phyloP scores from a whole-genome alignment of 2,888 invertebrate species.

The Troides oblongomaculatus region DNA sequence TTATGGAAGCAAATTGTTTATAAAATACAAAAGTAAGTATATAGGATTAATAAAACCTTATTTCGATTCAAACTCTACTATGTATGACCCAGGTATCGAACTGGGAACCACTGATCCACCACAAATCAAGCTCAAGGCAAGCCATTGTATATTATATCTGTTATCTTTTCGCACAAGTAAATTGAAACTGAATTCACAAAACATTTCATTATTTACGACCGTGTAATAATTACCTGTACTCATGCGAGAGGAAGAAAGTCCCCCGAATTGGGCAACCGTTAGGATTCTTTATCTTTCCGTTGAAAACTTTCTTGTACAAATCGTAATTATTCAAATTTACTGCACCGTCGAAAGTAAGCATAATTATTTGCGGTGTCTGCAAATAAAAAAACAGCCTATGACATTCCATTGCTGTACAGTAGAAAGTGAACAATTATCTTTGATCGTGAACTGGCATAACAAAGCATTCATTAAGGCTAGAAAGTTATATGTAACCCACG shows the following conservation, averaged over 20 bases:
- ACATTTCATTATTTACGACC: neutral
- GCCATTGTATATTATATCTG: no score
- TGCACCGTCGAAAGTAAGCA: slow-evolving; percentile 95
- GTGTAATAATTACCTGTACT: slow-evolving; percentile 80
- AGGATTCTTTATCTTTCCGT: slow-evolving; percentile 89
- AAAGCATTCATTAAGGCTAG: slow-evolving; percentile 14
- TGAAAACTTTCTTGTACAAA: slow-evolving; percentile 91
- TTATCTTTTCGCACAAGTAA: no score
- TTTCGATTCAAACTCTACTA: no score
- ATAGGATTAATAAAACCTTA: no score
- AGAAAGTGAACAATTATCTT: slow-evolving; percentile 22
- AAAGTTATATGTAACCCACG: slow-evolving; percentile 11
- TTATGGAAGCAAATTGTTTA: no score
- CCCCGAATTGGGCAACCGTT: slow-evolving; percentile 94
- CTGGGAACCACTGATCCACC: no score
- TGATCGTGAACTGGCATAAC: slow-evolving; percentile 16
- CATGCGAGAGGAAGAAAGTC: slow-evolving; percentile 96
- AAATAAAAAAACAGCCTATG: slow-evolving; percentile 44
- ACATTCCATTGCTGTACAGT: slow-evolving; percentile 16
- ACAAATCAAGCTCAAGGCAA: no score
- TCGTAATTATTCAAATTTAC: slow-evolving; percentile 95
- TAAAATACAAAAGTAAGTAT: no score
- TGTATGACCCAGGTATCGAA: no score
- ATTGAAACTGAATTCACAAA: no score
- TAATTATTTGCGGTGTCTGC: slow-evolving; percentile 95